Evolutionary conservation across 2,888 invertebrate species (phyloP).

Genomic region (Aethes cnicana): DNA sequence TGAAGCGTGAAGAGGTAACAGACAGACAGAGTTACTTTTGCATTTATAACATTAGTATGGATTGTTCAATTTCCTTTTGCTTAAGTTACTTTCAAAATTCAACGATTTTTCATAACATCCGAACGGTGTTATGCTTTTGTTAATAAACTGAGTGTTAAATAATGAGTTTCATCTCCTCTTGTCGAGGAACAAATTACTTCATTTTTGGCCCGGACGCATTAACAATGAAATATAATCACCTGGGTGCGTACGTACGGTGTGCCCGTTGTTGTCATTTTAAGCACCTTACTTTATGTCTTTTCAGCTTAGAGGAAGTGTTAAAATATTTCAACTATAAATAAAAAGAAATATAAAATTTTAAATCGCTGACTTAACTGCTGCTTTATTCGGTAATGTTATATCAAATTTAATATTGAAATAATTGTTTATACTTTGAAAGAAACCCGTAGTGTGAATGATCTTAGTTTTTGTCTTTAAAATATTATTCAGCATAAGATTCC

Average conservation of each 20-base stretch:
- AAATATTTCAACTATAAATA: too few relatives aligned
- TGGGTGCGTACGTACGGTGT: conserved; percentile 55
- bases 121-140: conserved; percentile 36
- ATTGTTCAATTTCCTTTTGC: conserved; percentile 20
- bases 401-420: too few relatives aligned
- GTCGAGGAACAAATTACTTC: conserved; percentile 74
- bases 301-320: conserved; percentile 16
- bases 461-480: too few relatives aligned
- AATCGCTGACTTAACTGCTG: too few relatives aligned
- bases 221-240: conserved; percentile 72
- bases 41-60: too few relatives aligned
- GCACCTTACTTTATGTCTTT: conserved; percentile 30
- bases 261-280: conserved; percentile 50
- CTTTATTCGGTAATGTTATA: too few relatives aligned
- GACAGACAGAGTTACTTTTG: too few relatives aligned
- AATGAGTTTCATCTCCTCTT: conserved; percentile 78
- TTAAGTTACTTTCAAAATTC: conserved; percentile 15
- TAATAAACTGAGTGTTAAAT: conserved; percentile 69
- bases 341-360: too few relatives aligned
- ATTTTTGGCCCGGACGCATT: conserved; percentile 69
- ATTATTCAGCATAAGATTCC: too few relatives aligned
- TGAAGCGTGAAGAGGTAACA: too few relatives aligned
- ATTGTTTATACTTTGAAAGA: too few relatives aligned
- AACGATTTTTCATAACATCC: conserved; percentile 19
- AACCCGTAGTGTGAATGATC: too few relatives aligned